Conservation (phyloP, 1,140 invertebrate genomes). For the Mactra quadrangularis region DNA sequence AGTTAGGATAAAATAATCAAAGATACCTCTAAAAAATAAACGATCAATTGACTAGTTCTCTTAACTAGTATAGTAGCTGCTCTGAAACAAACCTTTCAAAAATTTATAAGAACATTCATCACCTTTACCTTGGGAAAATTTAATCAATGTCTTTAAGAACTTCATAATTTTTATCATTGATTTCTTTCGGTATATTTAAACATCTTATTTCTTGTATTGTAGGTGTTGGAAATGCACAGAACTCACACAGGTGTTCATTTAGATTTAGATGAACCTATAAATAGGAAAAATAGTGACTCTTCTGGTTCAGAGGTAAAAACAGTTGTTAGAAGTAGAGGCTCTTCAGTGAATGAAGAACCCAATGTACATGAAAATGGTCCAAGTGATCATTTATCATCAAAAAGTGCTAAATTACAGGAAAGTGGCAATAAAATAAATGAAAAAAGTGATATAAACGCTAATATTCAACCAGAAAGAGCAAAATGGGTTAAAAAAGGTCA, state of each 20-base stretch:
- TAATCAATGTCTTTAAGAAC: too few species aligned
- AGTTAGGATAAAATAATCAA: too few species aligned
- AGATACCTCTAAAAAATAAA: too few species aligned
- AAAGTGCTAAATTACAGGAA: slow-evolving; percentile 14
- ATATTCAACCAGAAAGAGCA: slow-evolving; percentile 22
- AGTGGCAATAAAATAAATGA: background rate
- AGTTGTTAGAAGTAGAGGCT: slow-evolving; percentile 49
- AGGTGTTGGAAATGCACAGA: slow-evolving; percentile 74
- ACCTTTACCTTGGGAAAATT: too few species aligned
- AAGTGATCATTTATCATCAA: slow-evolving; percentile 37
- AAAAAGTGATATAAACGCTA: slow-evolving; percentile 53
- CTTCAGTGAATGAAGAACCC: slow-evolving; percentile 42
- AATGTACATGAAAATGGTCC: slow-evolving; percentile 42
- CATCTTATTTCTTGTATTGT: too few species aligned
- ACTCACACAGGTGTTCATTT: slow-evolving; percentile 57
- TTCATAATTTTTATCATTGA: too few species aligned
- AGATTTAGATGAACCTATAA: slow-evolving; percentile 38
- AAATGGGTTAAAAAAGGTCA: slow-evolving; percentile 24
- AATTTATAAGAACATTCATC: too few species aligned
- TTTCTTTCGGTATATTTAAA: too few species aligned
- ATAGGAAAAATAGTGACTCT: slow-evolving; percentile 52
- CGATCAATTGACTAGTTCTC: too few species aligned
- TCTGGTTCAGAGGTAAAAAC: slow-evolving; percentile 49
- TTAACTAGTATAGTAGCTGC: too few species aligned
- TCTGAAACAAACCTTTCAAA: too few species aligned